Evolutionary conservation across 2,888 invertebrate species (phyloP), one percentile per base, ranked within the genome.

Genomic region (Lingula anatina): DNA sequence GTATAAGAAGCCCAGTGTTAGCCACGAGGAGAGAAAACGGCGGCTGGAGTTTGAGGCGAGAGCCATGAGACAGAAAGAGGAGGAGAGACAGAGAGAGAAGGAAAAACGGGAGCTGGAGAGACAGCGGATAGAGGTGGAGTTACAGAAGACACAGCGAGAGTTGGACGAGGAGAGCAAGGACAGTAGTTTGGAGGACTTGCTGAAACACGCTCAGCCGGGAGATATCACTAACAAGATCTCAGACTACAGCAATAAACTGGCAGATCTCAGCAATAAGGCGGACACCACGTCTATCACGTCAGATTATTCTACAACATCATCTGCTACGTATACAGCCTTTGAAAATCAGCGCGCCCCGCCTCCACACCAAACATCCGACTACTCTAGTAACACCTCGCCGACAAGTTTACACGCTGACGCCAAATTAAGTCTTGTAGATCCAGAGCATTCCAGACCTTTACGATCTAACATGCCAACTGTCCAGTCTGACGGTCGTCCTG

Each of bases 161-260:
- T 46, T 69, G 24, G n/a, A n/a, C n/a, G 70, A 70, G 47, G 56
- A 57, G 37, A 69, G 69, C 45, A 68, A 69, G 18, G 48, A 59
- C 5, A 64, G 66, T 44, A 66, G 66, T 55, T 59, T 69, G n/a
- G 69, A 70, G 36, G 68, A 69, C 49, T 55, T 69, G 44, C 50
- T 70, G 28, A 61, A 60, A 31, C 55, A 31, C 31, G 44, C 24
- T 18, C 18, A 18, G 9, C 21, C 44, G 3, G 28, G 26, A 15
- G n/a, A 26, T n/a, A 28, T 44, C 20, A 15, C 44, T 5, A 15
- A 15, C 5, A 44, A 44, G 20, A 44, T 44, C 4, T 44, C 44
- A 2, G 49, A 49, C 21, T 44, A 44, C 44, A 44, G 27, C 20
- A 26, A 28, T 27, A 31, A 27, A 31, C 25, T 44, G 26, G 23